Conservation (phyloP, 1,140 invertebrate genomes). For the Potamilus streckersoni region DNA sequence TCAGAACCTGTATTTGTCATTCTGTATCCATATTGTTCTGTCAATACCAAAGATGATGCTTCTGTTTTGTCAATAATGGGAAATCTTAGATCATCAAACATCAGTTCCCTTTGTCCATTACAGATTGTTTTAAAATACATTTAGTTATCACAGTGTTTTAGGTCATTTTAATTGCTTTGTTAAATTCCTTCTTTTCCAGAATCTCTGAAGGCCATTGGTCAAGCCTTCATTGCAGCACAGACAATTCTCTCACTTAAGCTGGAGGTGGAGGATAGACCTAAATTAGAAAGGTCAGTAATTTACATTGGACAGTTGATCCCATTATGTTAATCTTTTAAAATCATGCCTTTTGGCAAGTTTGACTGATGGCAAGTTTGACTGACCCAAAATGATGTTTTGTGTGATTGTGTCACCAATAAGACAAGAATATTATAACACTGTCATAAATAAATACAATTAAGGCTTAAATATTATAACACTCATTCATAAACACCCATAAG, state of each 20-base stretch:
- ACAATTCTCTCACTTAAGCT: slow-evolving; percentile 52
- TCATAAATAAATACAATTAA: background rate
- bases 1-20: too few species aligned
- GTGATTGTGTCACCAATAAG: background rate
- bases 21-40: too few species aligned
- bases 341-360: too few species aligned
- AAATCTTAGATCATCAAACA: too few species aligned
- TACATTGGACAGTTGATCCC: background rate
- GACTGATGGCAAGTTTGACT: background rate
- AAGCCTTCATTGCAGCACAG: slow-evolving; percentile 83
- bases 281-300: slow-evolving; percentile 58
- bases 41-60: too few species aligned
- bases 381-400: background rate
- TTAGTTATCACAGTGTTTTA: slow-evolving; percentile 40
- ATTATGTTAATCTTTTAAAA: background rate
- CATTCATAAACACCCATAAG: background rate
- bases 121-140: too few species aligned
- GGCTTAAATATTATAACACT: background rate
- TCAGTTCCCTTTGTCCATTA: too few species aligned
- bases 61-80: too few species aligned
- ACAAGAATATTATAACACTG: background rate
- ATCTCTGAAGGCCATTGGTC: slow-evolving; percentile 87
- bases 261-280: slow-evolving; percentile 46
- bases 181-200: slow-evolving; percentile 72
- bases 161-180: background rate